These are phyloP conservation scores for Pollicipes pollicipes DNA, from an alignment of 1,140 invertebrate genomes.

Conservation along the genomic window DNA sequence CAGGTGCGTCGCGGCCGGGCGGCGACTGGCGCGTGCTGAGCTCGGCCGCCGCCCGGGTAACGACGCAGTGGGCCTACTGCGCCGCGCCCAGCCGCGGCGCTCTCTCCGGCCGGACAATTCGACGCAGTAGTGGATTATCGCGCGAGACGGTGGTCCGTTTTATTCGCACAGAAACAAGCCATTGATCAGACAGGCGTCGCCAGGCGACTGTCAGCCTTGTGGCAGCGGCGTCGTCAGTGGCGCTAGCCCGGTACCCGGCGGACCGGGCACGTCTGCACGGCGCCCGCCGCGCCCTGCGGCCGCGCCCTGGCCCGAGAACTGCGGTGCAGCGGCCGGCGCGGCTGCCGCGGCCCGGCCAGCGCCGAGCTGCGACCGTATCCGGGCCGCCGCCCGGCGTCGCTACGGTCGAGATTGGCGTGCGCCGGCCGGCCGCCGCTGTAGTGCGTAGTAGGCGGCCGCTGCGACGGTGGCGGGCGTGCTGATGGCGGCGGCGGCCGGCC, in stretches of 20 bases:
- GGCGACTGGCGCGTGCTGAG: too few species aligned
- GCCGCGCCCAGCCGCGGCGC: too few species aligned
- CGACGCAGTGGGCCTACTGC: background rate
- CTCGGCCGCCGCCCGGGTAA: background rate
- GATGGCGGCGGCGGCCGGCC: background rate
- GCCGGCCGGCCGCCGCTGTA: background rate
- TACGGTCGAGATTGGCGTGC: background rate
- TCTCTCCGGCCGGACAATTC: background rate
- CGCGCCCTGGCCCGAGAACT: too few species aligned
- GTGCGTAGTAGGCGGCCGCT: constrained; percentile 1
- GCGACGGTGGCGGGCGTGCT: background rate
- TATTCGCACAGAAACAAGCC: background rate
- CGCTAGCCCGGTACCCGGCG: too few species aligned
- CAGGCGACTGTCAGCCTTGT: background rate
- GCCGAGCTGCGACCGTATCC: background rate
- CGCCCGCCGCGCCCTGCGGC: too few species aligned
- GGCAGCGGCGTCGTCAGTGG: too few species aligned
- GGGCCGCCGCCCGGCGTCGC: too few species aligned
- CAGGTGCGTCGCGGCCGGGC: background rate
- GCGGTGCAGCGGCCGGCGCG: background rate
- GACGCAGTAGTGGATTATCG: background rate
- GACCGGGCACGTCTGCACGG: too few species aligned
- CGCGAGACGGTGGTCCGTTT: background rate
- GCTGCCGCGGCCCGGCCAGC: background rate
- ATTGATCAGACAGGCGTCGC: background rate